Evolutionary conservation across 2,113 vertebrate genomes (phyloP).

Genomic region (Macrotis lagotis): DNA sequence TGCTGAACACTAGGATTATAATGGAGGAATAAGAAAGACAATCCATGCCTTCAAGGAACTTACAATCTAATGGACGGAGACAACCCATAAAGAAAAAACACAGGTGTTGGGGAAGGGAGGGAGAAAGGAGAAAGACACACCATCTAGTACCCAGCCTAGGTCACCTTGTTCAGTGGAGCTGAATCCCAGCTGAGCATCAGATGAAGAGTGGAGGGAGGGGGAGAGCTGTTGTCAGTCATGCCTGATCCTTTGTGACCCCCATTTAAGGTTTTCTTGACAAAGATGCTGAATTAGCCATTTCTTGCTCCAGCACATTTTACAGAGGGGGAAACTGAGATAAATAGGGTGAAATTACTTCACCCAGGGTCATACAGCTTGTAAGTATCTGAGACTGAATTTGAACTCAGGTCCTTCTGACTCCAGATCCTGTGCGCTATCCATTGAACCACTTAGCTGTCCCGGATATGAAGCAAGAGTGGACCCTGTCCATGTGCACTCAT

Average conservation of each 20-base stretch:
- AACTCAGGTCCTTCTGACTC: background rate
- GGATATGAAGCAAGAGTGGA: background rate
- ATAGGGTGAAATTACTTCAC: no score
- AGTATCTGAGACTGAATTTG: background rate
- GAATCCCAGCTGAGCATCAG: background rate
- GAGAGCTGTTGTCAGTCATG: background rate
- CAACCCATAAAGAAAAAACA: background rate
- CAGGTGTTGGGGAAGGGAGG: no score
- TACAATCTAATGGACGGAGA: background rate
- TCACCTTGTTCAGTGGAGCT: background rate
- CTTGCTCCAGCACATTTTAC: no score
- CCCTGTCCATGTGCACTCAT: background rate
- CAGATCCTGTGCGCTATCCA: background rate
- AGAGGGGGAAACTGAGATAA: no score
- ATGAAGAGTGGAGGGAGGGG: background rate
- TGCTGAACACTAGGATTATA: background rate
- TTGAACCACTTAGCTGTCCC: background rate
- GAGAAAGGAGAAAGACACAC: background rate
- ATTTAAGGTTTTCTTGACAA: no score
- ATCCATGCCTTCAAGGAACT: background rate
- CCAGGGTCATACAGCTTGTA: background rate
- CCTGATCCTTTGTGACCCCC: no score
- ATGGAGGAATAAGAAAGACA: background rate
- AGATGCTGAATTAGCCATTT: no score
- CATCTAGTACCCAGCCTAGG: background rate